phyloP scores from a whole-genome alignment of 2,888 invertebrate species.

The Dione juno region DNA sequence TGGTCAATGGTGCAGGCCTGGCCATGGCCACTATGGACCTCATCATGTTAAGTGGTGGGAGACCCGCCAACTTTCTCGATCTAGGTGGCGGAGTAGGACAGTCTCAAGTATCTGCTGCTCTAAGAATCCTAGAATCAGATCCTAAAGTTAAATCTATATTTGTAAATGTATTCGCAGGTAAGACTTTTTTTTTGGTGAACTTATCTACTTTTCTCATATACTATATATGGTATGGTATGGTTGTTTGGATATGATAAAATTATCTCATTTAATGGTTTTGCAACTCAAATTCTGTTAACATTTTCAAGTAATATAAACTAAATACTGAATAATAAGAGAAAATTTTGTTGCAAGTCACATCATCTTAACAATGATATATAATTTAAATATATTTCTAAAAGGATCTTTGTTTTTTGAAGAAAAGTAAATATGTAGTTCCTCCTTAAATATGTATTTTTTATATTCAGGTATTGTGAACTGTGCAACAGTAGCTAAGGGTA shows the following conservation, averaged over 20 bases:
- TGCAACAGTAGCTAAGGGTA: conserved; percentile 97
- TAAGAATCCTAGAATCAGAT: conserved; percentile 93
- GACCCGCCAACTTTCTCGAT: conserved; percentile 99
- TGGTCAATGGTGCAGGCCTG: conserved; percentile 99
- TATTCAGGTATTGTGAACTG: conserved; percentile 96
- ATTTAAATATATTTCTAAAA: no score
- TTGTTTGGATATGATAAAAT: no score
- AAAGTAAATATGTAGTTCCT: no score
- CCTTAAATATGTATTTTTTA: not conserved
- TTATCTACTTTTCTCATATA: no score
- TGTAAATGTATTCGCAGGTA: conserved; percentile 97
- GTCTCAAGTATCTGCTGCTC: conserved; percentile 95
- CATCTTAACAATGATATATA: no score
- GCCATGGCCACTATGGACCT: conserved; percentile 99
- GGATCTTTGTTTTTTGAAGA: no score
- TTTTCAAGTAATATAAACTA: no score
- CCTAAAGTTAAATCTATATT: conserved; percentile 96
- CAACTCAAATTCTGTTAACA: no score
- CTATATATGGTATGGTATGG: no score
- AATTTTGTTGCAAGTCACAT: no score
- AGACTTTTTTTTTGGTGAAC: conserved; percentile 39
- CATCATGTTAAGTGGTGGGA: conserved; percentile 97
- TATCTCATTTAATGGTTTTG: no score
- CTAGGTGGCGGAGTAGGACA: conserved; percentile 98
- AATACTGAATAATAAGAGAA: no score